Percentiles rank a stretch among this genome's conserved stretches.
phyloP scores from a whole-genome alignment of 1,140 invertebrate genomes.

The Drosophila oshimai region DNA sequence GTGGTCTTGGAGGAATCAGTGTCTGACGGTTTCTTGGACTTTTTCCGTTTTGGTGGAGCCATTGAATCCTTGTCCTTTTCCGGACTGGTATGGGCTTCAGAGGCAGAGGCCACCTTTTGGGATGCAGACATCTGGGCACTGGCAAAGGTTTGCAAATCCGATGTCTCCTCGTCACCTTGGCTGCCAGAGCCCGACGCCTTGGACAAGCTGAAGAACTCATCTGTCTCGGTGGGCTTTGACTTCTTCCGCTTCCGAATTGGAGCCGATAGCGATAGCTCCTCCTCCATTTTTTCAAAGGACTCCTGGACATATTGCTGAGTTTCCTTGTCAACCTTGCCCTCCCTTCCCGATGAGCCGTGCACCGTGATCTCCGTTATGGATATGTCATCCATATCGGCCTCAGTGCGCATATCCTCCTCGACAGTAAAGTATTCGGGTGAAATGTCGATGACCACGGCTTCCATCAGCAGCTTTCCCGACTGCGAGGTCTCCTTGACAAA shows the following conservation, averaged over 20 bases:
- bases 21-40: constrained; percentile 78
- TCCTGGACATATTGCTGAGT: constrained; percentile 73
- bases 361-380: constrained; percentile 87
- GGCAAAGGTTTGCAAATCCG: constrained; percentile 85
- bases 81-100: constrained; percentile 51
- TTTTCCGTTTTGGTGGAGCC: constrained; percentile 76
- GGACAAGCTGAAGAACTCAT: constrained; percentile 85
- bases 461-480: constrained; percentile 93
- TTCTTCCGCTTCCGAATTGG: constrained; percentile 75
- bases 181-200: constrained; percentile 63
- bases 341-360: constrained; percentile 82
- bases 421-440: constrained; percentile 91
- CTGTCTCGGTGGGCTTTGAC: constrained; percentile 75
- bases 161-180: constrained; percentile 84
- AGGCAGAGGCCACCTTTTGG: constrained; percentile 30
- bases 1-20: constrained; percentile 78
- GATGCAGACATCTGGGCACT: constrained; percentile 85
- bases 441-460: constrained; percentile 96
- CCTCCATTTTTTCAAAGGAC: constrained; percentile 74
- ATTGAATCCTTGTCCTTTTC: constrained; percentile 57
- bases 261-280: constrained; percentile 64
- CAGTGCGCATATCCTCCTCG: constrained; percentile 91
- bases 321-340: constrained; percentile 81
- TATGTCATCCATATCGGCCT: constrained; percentile 93
- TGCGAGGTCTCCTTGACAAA: constrained; percentile 95